Percentiles rank a stretch among this genome's conserved stretches.
Conservation (phyloP, 2,888 invertebrate species). For the Andrena praecox region DNA sequence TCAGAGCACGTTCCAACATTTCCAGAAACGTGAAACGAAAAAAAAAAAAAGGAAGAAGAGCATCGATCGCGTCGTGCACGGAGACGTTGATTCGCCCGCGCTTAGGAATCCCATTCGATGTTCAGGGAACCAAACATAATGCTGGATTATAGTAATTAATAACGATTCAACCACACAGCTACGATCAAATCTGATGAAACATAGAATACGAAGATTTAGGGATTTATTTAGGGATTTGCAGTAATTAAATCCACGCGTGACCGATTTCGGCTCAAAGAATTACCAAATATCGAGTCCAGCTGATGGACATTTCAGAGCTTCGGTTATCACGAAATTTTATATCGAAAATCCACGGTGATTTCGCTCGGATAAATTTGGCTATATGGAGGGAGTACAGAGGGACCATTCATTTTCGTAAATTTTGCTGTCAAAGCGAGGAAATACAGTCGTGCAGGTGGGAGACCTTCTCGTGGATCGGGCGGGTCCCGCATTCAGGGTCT, state of each 20-base stretch:
- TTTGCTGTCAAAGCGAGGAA: conserved; percentile 38
- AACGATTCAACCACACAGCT: no score
- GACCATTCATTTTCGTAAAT: neutral
- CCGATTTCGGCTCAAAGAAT: neutral
- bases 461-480: conserved; percentile 34
- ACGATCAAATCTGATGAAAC: no score
- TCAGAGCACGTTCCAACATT: conserved; percentile 31
- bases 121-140: neutral
- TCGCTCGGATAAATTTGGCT: neutral
- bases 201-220: no score
- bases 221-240: no score
- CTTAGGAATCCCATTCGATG: neutral
- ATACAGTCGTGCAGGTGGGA: conserved; percentile 29
- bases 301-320: neutral
- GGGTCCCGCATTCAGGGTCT: conserved; percentile 42
- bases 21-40: conserved; percentile 7
- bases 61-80: neutral
- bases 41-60: neutral
- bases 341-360: conserved; percentile 1
- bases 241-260: neutral
- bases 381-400: neutral
- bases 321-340: neutral
- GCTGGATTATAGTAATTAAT: no score
- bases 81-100: neutral
- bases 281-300: neutral